phyloP scores from a whole-genome alignment of 2,888 invertebrate species.

The Nymphalis polychloros region DNA sequence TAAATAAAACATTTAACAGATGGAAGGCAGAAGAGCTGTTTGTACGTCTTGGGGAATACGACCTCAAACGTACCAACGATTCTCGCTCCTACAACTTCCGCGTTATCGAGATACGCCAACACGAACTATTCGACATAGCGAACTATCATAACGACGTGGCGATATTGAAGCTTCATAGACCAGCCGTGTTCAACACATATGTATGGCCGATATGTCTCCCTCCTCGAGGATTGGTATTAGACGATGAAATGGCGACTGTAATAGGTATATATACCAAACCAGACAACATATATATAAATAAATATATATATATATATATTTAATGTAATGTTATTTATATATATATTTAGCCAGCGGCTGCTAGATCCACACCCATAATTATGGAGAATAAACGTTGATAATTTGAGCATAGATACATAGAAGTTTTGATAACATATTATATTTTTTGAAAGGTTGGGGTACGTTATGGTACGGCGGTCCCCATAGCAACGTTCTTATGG shows the following conservation, averaged over 20 bases:
- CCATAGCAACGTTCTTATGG: conserved; percentile 85
- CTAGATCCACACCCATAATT: neutral
- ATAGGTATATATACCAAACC: conserved; percentile 72
- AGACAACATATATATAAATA: too few species aligned
- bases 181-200: conserved; percentile 87
- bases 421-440: neutral
- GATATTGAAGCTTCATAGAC: conserved; percentile 84
- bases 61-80: conserved; percentile 85
- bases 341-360: neutral
- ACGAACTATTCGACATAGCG: conserved; percentile 84
- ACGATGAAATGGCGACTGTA: conserved; percentile 84
- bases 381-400: neutral
- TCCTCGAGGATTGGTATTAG: conserved; percentile 82
- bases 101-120: conserved; percentile 84
- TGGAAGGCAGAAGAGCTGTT: conserved; percentile 82
- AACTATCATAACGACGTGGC: conserved; percentile 91
- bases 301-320: too few species aligned
- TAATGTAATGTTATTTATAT: too few species aligned
- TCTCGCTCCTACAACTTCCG: conserved; percentile 86
- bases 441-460: conserved; percentile 85
- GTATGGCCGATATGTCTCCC: conserved; percentile 94
- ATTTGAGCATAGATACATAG: neutral
- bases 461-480: conserved; percentile 87
- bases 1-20: conserved; percentile 55
- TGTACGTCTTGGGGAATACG: conserved; percentile 91